A percentile compares a stretch with the other conserved stretches of the same genome.
phyloP scores from a whole-genome alignment of 2,888 invertebrate species.

The Iselma pallidipennis region DNA sequence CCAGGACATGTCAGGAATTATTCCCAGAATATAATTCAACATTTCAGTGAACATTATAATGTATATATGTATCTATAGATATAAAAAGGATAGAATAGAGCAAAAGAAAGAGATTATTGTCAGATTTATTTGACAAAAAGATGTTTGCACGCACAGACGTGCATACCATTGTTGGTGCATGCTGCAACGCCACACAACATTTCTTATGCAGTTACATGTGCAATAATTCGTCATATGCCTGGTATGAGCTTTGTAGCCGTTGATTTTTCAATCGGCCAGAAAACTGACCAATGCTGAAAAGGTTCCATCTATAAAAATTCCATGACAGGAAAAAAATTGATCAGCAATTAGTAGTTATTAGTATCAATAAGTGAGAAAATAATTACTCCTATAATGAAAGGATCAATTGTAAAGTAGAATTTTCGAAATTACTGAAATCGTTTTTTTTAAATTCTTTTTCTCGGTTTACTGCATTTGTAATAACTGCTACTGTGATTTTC shows the following conservation, averaged over 20 bases:
- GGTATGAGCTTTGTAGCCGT: background rate
- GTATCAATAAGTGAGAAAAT: too few relatives aligned
- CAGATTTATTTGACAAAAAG: constrained; percentile 12
- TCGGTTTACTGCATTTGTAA: background rate
- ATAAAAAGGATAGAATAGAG: too few relatives aligned
- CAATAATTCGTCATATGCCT: constrained; percentile 6
- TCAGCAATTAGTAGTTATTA: too few relatives aligned
- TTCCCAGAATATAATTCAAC: constrained; percentile 1
- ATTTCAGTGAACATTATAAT: background rate
- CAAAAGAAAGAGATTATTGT: background rate
- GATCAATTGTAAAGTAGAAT: too few relatives aligned
- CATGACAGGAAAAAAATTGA: too few relatives aligned
- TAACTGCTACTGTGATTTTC: background rate
- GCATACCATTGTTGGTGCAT: constrained; percentile 11
- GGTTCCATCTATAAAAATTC: too few relatives aligned
- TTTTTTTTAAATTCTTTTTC: background rate
- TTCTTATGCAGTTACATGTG: constrained; percentile 5
- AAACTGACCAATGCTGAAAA: background rate
- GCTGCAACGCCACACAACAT: constrained; percentile 10
- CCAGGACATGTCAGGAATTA: background rate
- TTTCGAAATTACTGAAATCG: too few relatives aligned
- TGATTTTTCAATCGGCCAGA: background rate
- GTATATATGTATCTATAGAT: background rate
- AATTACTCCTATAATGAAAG: constrained; percentile 1
- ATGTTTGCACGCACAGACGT: constrained; percentile 10